These are phyloP conservation scores for Erythrocebus patas DNA, from an alignment of 2,113 vertebrate genomes.

Conservation along the genomic window DNA sequence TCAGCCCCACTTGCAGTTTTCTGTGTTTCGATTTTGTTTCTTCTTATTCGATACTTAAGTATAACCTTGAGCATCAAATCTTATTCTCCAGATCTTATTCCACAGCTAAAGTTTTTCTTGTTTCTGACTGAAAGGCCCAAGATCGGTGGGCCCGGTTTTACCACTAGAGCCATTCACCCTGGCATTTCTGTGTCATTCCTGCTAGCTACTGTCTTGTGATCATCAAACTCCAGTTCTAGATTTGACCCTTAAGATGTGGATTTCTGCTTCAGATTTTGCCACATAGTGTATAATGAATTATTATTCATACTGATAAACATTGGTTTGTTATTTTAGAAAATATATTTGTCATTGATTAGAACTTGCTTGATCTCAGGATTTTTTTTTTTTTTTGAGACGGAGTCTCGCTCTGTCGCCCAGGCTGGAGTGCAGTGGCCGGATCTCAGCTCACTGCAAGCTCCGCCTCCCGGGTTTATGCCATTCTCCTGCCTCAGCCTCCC, in stretches of 20 bases:
- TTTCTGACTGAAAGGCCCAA: not conserved
- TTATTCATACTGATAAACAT: not conserved
- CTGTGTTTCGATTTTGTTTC: not conserved
- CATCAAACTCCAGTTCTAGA: not conserved
- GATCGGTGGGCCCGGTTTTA: not conserved
- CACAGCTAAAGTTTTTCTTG: not conserved
- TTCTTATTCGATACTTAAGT: not conserved
- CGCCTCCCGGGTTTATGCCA: too few species aligned
- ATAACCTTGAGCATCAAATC: not conserved
- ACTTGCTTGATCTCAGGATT: not conserved
- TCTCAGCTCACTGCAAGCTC: too few species aligned
- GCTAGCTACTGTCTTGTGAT: not conserved
- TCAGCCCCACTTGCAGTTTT: not conserved
- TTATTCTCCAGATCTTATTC: not conserved
- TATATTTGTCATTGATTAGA: not conserved
- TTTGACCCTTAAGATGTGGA: not conserved
- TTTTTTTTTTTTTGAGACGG: not conserved
- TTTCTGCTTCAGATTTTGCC: not conserved
- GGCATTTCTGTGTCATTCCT: not conserved
- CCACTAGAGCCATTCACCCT: not conserved
- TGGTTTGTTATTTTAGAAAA: constrained; percentile 33
- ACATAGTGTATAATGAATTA: not conserved
- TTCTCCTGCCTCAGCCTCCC: too few species aligned
- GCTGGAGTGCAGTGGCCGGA: too few species aligned
- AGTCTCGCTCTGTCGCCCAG: too few species aligned